Evolutionary conservation across 2,797 vertebrate species (phyloP), one percentile per base, ranked within the genome.

Genomic region (Oreonectes daqikongensis): DNA sequence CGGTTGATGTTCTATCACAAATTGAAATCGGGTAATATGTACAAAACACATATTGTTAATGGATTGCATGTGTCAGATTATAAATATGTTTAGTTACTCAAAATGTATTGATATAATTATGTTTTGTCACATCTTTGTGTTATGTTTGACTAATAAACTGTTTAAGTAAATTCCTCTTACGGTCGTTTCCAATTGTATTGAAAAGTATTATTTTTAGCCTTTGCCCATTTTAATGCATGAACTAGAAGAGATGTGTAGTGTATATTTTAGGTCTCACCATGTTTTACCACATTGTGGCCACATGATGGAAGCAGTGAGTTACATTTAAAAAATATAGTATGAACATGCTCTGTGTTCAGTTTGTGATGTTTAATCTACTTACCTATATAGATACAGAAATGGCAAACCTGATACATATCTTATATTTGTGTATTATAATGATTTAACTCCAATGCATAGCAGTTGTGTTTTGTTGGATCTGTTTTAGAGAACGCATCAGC

Each of bases 301-400:
- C 65, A 60, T 20, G 74, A 18, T 76, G 74, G 74, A 48, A 44
- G 17, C 42, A 76, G 15, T 35, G 65, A 26, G 10, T 76, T 32
- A 50, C 9, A 2, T 60, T 38, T 60, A 61, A 59, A 24, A 2
- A 52, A 53, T 53, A 22, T 2, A 18, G 4, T 7, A 30, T 28
- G 26, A 28, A n/a, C n/a, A n/a, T 17, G 6, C 24, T 14, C 20
- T 40, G 22, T 14, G n/a, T 14, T 61, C 22, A 40, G 52, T 24
- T 9, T 57, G 53, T 28, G n/a, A n/a, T 61, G 28, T 40, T 20
- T 17, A 44, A 14, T 20, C 10, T 6, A n/a, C 46, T 38, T 1
- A 15, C 35, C 9, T 64, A 53, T 12, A 24, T 12, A 4, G 8
- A 22, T 57, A 70, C 12, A 12, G 2, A 44, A 71, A 44, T 46